These are phyloP conservation scores for Epirrhoe tristata DNA, from an alignment of 2,888 invertebrate genomes.

Conservation along the genomic window DNA sequence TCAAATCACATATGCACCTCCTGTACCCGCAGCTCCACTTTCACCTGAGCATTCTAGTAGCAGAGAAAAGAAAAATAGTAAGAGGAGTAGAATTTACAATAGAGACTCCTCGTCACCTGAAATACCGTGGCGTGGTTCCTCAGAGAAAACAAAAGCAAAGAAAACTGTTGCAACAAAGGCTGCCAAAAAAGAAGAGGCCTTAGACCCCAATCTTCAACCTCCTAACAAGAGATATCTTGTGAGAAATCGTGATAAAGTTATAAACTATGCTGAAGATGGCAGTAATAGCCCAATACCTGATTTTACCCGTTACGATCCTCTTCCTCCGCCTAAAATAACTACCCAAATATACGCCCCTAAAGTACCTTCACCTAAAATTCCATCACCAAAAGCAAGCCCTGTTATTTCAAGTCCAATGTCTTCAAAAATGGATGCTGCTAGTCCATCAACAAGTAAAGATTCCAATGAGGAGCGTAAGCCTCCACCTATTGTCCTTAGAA, in stretches of 20 bases:
- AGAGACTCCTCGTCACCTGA: slow-evolving; percentile 82
- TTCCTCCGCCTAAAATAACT: slow-evolving; percentile 52
- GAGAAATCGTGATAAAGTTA: slow-evolving; percentile 85
- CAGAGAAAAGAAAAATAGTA: slow-evolving; percentile 73
- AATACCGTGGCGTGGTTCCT: slow-evolving; percentile 75
- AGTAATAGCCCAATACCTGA: slow-evolving; percentile 83
- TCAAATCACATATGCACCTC: slow-evolving; percentile 81
- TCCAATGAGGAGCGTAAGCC: slow-evolving; percentile 83
- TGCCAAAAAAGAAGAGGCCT: slow-evolving; percentile 74
- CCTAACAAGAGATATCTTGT: slow-evolving; percentile 82
- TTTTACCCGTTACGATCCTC: slow-evolving; percentile 68
- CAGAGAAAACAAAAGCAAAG: slow-evolving; percentile 75
- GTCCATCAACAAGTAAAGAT: slow-evolving; percentile 81
- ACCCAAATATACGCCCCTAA: slow-evolving; percentile 49
- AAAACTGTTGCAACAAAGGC: slow-evolving; percentile 77
- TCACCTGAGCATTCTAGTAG: slow-evolving; percentile 78
- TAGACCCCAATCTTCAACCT: slow-evolving; percentile 73
- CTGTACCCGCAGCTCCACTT: slow-evolving; percentile 74
- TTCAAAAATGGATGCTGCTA: slow-evolving; percentile 70
- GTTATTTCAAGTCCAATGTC: slow-evolving; percentile 71
- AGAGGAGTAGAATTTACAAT: slow-evolving; percentile 70
- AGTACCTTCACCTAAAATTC: slow-evolving; percentile 62
- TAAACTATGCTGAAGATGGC: slow-evolving; percentile 88
- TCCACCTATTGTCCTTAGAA: slow-evolving; percentile 94
- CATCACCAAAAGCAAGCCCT: slow-evolving; percentile 79